phyloP scores from a whole-genome alignment of 1,140 invertebrate species.

The Conus betulinus region DNA sequence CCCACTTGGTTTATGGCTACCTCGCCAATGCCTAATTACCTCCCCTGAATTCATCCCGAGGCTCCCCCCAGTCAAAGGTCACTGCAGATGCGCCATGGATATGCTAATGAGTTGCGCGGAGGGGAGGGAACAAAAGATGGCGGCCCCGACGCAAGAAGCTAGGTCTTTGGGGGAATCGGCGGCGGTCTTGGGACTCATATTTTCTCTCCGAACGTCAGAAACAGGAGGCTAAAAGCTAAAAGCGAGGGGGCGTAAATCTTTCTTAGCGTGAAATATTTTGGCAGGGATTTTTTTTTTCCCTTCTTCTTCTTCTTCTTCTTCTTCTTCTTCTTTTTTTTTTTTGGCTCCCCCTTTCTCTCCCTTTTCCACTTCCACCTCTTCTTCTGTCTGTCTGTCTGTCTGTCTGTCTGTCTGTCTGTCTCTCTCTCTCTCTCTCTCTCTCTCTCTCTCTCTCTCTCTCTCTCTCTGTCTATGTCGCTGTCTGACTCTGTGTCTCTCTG shows the following conservation, averaged over 20 bases:
- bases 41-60: constrained; percentile 6
- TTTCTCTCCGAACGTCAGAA: not conserved
- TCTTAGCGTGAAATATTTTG: constrained; percentile 12
- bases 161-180: not conserved
- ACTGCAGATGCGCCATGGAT: constrained; percentile 21
- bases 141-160: not conserved
- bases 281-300: not conserved
- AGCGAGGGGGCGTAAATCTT: not conserved
- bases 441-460: no score
- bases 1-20: constrained; percentile 4
- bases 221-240: not conserved
- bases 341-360: no score
- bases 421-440: no score
- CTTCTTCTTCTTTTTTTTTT: no score
- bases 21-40: not conserved
- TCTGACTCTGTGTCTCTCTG: no score
- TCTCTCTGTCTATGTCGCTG: no score
- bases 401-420: no score
- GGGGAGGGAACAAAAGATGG: constrained; percentile 5
- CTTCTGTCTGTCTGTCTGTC: no score
- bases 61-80: not conserved
- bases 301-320: no score
- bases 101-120: not conserved
- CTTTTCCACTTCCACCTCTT: no score
- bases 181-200: not conserved